Percentiles rank a stretch among this genome's conserved stretches.
Evolutionary conservation across 2,113 vertebrate genomes (phyloP).

Genomic region (Gambusia affinis): DNA sequence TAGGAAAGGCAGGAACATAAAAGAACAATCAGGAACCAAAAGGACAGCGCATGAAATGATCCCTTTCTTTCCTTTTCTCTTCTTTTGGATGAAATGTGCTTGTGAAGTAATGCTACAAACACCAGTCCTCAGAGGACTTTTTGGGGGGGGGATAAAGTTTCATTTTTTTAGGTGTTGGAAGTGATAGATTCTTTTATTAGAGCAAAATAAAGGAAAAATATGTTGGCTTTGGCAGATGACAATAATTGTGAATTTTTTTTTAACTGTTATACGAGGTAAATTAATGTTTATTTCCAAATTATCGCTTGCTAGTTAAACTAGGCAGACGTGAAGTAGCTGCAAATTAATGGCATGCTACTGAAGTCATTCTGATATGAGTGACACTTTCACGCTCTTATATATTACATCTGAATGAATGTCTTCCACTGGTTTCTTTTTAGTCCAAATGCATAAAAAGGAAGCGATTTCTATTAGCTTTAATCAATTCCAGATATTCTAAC

Average conservation of each 20-base stretch:
- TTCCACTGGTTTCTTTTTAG: too few species aligned
- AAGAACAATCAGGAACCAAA: slow-evolving; percentile 29
- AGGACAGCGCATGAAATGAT: not conserved
- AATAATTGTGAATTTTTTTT: not conserved
- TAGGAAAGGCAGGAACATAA: slow-evolving; percentile 15
- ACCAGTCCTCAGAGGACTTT: slow-evolving; percentile 18
- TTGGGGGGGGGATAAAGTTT: slow-evolving; percentile 14
- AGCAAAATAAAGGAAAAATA: slow-evolving; percentile 8
- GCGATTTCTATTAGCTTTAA: too few species aligned
- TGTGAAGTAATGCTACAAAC: slow-evolving; percentile 6
- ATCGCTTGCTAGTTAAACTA: not conserved
- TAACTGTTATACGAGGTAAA: not conserved
- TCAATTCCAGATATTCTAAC: too few species aligned
- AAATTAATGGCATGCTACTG: too few species aligned
- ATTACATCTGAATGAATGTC: too few species aligned
- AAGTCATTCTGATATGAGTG: too few species aligned
- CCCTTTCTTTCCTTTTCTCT: not conserved
- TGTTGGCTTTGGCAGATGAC: not conserved
- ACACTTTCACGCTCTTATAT: too few species aligned
- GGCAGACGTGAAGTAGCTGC: too few species aligned
- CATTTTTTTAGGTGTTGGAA: not conserved
- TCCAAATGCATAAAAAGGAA: too few species aligned
- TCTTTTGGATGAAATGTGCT: slow-evolving; percentile 10
- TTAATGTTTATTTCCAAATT: slow-evolving; percentile 1
- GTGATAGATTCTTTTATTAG: not conserved